These are phyloP conservation scores for Oryctolagus cuniculus DNA, from an alignment of 2,113 vertebrate genomes.

Conservation along the genomic window mOryCun1.1 NC_091434.1:105655501-105656000, in stretches of 20 bases:
- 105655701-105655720: background rate
- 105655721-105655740: background rate
- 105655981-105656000: background rate
- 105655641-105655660: background rate
- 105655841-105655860: background rate
- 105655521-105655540: background rate
- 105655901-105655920: background rate
- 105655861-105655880: background rate
- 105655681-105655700: background rate
- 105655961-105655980: conserved; percentile 47
- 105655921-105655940: background rate
- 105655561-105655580: background rate
- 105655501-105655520: background rate
- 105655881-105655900: background rate
- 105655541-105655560: background rate
- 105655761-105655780: background rate
- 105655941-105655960: background rate
- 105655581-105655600: background rate
- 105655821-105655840: background rate
- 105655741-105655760: background rate
- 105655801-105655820: background rate
- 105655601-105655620: conserved; percentile 18
- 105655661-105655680: background rate
- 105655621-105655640: background rate
- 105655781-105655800: background rate